Evolutionary conservation across 2,888 invertebrate genomes (phyloP), one percentile per base, ranked within the genome.

Genomic region (Caenorhabditis virilis): DNA sequence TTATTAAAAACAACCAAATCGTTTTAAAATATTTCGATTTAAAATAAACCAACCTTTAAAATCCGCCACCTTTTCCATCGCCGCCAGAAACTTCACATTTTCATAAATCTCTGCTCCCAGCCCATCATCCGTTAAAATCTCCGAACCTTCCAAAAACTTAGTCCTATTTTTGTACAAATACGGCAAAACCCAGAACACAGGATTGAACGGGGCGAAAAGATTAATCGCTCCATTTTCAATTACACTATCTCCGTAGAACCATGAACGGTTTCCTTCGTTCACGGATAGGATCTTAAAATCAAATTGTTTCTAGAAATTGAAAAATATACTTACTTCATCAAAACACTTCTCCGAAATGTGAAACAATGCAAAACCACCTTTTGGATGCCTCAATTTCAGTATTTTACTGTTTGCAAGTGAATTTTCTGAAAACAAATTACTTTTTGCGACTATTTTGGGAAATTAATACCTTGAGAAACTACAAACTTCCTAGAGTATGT

Each of bases 221-320:
- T 66, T 45, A 13, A 75, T 27, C 5, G 59, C 39, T 15, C 77
- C 78, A 48, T 78, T 72, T 18, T 59, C 55, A 15, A 78, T 58
- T 22, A 78, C 62, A 16, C 63, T 52, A n/a, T 78, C 73, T 4
- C 77, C 78, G 51, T 60, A 69, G 56, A 78, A 77, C 43, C 69
- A 72, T 23, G 72, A 74, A 6, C 77, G 72, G 18, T 64, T 53
- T 23, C 69, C 71, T 20, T 74, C 70, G 22, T 68, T 71, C 22
- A 74, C 27, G 11, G 53, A 53, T 36, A 77, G 23, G 18, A 77
- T 42, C 69, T 77, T 51, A 27, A 50, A 5, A 7, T 15, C 22
- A 18, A 13, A 11, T 23, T 9, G 7, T 7, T 41, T 26, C n/a
- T 13, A 11, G 43, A 7, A 5, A 7, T 25, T 16, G 42, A 43